Base-by-base conservation (phyloP, 2,888 invertebrate genomes). In the Calameuta pallipes region DNA sequence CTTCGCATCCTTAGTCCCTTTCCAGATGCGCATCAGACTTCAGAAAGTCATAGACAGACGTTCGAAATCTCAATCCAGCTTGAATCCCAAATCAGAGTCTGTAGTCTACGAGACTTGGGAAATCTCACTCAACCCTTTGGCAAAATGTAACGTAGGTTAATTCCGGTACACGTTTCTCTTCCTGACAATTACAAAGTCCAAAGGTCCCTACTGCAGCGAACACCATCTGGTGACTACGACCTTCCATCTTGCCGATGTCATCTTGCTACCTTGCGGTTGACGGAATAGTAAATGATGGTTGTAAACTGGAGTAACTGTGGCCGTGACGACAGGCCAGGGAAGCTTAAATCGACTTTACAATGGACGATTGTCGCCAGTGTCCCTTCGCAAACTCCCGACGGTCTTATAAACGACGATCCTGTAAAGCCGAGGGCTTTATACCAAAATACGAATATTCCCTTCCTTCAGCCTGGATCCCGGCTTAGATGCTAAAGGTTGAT, bases 331-430 rank as follows among this genome's bases (percentile, higher is more conserved):
- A 9, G 56, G 23, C 2, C 56, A 74, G 74, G 69, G 41, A 77
- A 68, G 74, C 35, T 77, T 77, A 77, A 69, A 74, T 74, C 69
- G 56, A 69, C 74, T 77, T 77, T 77, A 74, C 74, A 74, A 68
- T 36, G 68, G 74, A 74, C 73, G 74, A 77, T 77, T 77, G 73
- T 77, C 77, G 69, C 77, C 74, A 74, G 36, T 69, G 69, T 69
- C 77, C 69, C 30, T 31, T 56, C 35, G 69, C 77, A 74, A 71
- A 35, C 36, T 69, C 35, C 76, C 56, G 11, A 15, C 13, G 73
- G 76, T 76, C 76, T 76, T 76, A 76, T 73, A 41, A 76, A 76
- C 73, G n/a, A 15, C 23, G 23, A 56, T 23, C 56, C 56, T 9
- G 56, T 9, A 56, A 56, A 56, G 56, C 56, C 56, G 9, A 9